Base-by-base conservation (phyloP, 2,797 vertebrate genomes). In the Euphonia xanthogaster region DNA sequence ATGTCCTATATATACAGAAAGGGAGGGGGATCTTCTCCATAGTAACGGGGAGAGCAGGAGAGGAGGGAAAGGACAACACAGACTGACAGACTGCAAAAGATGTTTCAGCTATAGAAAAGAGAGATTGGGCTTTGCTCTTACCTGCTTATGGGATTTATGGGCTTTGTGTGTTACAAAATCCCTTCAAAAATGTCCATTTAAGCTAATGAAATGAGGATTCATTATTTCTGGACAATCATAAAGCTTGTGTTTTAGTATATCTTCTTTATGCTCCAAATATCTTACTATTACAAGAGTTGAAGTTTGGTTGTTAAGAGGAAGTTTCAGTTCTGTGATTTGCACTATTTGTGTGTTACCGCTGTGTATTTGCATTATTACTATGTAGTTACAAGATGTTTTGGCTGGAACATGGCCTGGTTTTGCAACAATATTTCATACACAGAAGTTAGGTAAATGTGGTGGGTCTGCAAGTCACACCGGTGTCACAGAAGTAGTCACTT, bases 1-100 rank as follows among this genome's bases (percentile, higher is more conserved):
- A 6, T 92, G 94, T 90, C 79, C 92, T 93, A 94, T 92, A 96
- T 95, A 88, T 80, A 75, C 89, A 82, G 76, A 92, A 73, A 83
- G 78, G 86, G 86, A 96, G 83, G 91, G 72, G 35, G 60, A 68
- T 89, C 75, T 90, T 95, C 78, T 91, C 89, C 54, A 81, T 81
- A 92, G 88, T 81, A 87, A 94, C 61, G 0, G 33, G 48, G 65
- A 71, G 71, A 94, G 39, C 50, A 35, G 57, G 28, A 40, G 51
- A 66, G 63, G n/a, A 93, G 61, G 48, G 58, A 50, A 57, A 91
- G 39, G 68, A 39, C 68, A 63, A 37, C 14, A 65, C 8, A 54
- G 53, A 68, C 74, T 70, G 75, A 66, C 9, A 57, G 50, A 51
- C 75, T 62, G 73, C 55, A 81, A 65, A 94, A 90, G 23, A 9